A percentile compares a stretch with the other conserved stretches of the same genome.
phyloP scores from a whole-genome alignment of 30 jellyfish, hydroid and myxozoan genomes.

The Mastigias papua region DNA sequence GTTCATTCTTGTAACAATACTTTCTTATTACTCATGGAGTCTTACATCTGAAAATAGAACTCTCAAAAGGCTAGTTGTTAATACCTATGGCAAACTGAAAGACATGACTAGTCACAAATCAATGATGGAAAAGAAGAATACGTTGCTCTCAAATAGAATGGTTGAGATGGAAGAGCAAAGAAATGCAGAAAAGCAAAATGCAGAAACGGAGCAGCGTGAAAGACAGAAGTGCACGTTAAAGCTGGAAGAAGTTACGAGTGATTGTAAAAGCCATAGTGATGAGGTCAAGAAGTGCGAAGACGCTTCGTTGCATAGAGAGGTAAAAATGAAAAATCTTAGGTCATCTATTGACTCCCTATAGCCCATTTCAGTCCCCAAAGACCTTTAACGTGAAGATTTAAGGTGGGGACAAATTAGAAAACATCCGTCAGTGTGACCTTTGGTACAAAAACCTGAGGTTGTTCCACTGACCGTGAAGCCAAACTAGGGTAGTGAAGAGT shows the following conservation, averaged over 20 bases:
- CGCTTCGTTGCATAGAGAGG: slow-evolving; percentile 71
- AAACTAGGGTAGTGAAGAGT: too few species aligned
- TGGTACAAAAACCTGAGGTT: too few species aligned
- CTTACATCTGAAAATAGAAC: slow-evolving; percentile 61
- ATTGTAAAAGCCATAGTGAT: slow-evolving; percentile 1
- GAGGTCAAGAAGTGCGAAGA: slow-evolving; percentile 42
- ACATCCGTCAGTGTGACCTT: too few species aligned
- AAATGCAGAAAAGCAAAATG: slow-evolving; percentile 69
- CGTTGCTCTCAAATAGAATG: slow-evolving; percentile 75
- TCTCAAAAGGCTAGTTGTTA: slow-evolving; percentile 50
- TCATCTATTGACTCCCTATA: too few species aligned
- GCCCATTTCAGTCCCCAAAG: too few species aligned
- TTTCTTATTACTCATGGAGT: slow-evolving; percentile 71
- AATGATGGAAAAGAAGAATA: slow-evolving; percentile 61
- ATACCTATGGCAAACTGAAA: slow-evolving; percentile 55
- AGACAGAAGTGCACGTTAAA: slow-evolving; percentile 25
- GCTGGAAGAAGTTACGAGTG: slow-evolving; percentile 1
- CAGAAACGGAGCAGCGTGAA: slow-evolving; percentile 51
- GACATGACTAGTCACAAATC: slow-evolving; percentile 61
- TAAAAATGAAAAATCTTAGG: too few species aligned
- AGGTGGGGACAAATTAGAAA: too few species aligned
- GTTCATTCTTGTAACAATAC: slow-evolving; percentile 33
- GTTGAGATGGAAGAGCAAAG: slow-evolving; percentile 78
- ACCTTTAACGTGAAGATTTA: too few species aligned
- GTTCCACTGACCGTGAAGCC: too few species aligned